A percentile compares a stretch with the other conserved stretches of the same genome.
These are phyloP conservation scores for Onychostruthus taczanowskii DNA, from an alignment of 2,113 vertebrate species.

Conservation along the genomic window DNA sequence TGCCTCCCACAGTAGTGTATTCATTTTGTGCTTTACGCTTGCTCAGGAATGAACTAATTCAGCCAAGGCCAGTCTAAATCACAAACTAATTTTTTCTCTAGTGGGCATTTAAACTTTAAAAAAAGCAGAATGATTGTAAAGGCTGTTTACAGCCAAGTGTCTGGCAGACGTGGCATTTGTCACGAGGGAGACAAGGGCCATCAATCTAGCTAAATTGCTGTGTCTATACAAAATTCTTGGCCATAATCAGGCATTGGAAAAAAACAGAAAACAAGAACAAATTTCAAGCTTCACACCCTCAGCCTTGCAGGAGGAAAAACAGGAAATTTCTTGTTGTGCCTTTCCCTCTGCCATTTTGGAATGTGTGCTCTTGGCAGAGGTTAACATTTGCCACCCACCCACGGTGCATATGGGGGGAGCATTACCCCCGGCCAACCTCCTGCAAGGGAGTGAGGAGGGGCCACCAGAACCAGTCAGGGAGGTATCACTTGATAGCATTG, in stretches of 20 bases:
- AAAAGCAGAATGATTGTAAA: conserved; percentile 35
- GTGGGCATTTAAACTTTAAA: conserved; percentile 34
- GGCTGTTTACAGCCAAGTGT: conserved; percentile 34
- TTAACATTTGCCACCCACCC: neutral
- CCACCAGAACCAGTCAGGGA: neutral
- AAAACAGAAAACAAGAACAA: conserved; percentile 34
- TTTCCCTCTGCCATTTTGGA: neutral
- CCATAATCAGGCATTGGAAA: conserved; percentile 50
- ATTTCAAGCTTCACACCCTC: neutral
- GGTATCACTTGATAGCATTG: rapidly evolving
- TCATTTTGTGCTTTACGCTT: neutral
- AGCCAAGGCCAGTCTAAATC: conserved; percentile 33
- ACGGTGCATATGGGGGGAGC: rapidly evolving
- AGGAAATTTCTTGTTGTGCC: neutral
- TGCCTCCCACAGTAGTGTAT: neutral
- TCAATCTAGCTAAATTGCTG: conserved; percentile 52
- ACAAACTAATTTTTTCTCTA: conserved; percentile 51
- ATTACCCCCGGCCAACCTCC: rapidly evolving
- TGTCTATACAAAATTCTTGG: conserved; percentile 56
- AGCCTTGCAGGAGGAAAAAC: neutral
- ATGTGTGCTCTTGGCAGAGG: neutral
- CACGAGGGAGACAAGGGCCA: conserved; percentile 44
- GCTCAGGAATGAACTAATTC: conserved; percentile 13
- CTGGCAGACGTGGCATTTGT: conserved; percentile 53
- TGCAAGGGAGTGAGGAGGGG: neutral